Base-by-base conservation (phyloP, 2,888 invertebrate genomes). In the Acrobasis suavella region DNA sequence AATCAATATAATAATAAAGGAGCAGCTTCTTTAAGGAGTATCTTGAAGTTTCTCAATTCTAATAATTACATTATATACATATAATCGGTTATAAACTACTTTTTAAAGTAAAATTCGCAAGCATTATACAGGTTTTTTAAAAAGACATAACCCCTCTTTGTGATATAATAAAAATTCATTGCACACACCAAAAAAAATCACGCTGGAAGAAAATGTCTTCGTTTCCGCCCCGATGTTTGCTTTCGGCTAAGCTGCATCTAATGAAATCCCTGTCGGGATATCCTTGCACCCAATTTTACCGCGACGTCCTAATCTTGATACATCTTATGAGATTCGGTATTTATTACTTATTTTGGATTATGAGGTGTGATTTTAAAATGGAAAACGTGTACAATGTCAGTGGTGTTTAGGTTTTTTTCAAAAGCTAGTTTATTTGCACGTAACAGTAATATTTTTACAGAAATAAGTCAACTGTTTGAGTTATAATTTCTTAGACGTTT, bases 251-350 rank as follows among this genome's bases (percentile, higher is more conserved):
- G 91, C 91, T 92, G 91, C 91, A 91, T 89, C 91, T 92, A 92
- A 92, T 92, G 91, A 92, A 92, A 91, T 89, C 89, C 85, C 87
- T 90, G 91, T 89, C 90, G 87, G 84, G 80, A 83, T 86, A 86
- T 82, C 80, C 87, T 81, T 91, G 89, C 89, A 89, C 83, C 81
- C 72, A 76, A 78, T 82, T 75, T 69, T 82, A 83, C 71, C 69
- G 62, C 67, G 73, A 71, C 62, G 17, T 58, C 58, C 50, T 39
- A 17, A 58, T 80, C 70, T 88, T 89, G 85, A 78, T 83, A 76
- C 68, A 75, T 66, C 17, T 22, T 60, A 14, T 64, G 42, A 49
- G 37, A 54, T 32, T 49, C 39, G 15, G 0, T 14, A 46, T 56
- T 56, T 56, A 56, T 15, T 6, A 14, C 42, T 56, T 56, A 8